A percentile compares a stretch with the other conserved stretches of the same genome.
phyloP scores from a whole-genome alignment of 2,888 invertebrate species.

The Ophraella communa region DNA sequence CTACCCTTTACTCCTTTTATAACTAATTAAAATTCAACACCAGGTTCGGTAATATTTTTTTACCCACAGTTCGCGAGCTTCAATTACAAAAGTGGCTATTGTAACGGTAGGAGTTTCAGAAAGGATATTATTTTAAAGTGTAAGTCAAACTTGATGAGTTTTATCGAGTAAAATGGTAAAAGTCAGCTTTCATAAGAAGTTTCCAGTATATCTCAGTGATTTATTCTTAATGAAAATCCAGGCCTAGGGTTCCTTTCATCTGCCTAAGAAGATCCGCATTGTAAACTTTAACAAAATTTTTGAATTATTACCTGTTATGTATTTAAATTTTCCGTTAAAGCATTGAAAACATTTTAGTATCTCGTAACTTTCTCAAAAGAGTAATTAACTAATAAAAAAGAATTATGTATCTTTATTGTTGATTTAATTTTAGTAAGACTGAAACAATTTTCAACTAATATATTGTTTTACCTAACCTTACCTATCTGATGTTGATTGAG shows the following conservation, averaged over 20 bases:
- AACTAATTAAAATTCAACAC: constrained; percentile 17
- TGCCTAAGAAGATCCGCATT: not conserved
- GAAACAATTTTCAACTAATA: no score
- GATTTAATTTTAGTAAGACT: no score
- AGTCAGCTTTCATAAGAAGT: constrained; percentile 1
- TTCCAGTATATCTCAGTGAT: constrained; percentile 11
- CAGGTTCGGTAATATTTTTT: not conserved
- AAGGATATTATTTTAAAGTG: constrained; percentile 19
- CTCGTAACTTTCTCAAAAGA: not conserved
- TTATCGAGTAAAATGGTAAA: constrained; percentile 5
- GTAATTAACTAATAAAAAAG: not conserved
- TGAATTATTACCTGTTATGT: constrained; percentile 17
- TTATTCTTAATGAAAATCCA: constrained; percentile 22
- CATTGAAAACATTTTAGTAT: not conserved
- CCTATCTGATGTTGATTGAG: no score
- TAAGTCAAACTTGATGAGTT: constrained; percentile 19
- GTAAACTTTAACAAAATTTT: constrained; percentile 13
- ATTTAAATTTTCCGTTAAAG: not conserved
- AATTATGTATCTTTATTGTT: not conserved
- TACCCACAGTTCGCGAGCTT: not conserved
- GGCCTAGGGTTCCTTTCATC: not conserved
- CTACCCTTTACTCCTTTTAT: constrained; percentile 11
- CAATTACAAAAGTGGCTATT: constrained; percentile 13
- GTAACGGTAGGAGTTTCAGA: constrained; percentile 1
- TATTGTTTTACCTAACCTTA: no score